phyloP scores from a whole-genome alignment of 2,113 vertebrate genomes.

The Sorex fumeus region DNA sequence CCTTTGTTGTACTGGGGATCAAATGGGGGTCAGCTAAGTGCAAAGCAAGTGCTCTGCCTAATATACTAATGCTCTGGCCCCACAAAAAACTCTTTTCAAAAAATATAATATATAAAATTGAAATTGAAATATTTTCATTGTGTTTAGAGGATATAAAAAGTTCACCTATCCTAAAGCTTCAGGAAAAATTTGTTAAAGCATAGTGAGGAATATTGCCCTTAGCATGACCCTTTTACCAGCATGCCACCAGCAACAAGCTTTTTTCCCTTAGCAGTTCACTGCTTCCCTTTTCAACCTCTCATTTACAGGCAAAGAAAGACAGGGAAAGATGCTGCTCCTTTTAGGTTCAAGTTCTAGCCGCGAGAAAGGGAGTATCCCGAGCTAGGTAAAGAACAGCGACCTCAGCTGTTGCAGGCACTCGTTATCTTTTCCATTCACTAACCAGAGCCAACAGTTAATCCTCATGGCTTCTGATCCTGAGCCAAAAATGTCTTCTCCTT shows the following conservation, averaged over 20 bases:
- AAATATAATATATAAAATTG: constrained; percentile 19
- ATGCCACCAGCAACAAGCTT: constrained; percentile 14
- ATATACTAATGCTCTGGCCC: too few relatives aligned
- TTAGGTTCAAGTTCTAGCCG: constrained; percentile 32
- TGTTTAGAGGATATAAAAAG: constrained; percentile 34
- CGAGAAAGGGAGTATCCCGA: constrained; percentile 4
- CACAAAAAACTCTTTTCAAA: background rate
- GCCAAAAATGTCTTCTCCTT: constrained; percentile 70
- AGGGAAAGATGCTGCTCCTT: background rate
- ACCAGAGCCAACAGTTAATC: constrained; percentile 72
- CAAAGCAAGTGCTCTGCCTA: too few relatives aligned
- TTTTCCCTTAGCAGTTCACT: background rate
- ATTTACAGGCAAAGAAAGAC: constrained; percentile 36
- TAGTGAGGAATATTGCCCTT: constrained; percentile 52
- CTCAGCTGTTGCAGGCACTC: constrained; percentile 56
- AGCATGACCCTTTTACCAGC: constrained; percentile 11
- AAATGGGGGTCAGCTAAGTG: too few relatives aligned
- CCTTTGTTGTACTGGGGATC: too few relatives aligned
- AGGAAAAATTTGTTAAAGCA: constrained; percentile 39
- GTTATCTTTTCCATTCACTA: constrained; percentile 44
- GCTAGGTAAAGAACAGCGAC: constrained; percentile 43
- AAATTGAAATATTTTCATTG: background rate
- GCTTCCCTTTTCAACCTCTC: background rate
- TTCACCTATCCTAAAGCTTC: constrained; percentile 28
- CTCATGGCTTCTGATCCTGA: constrained; percentile 72